phyloP scores from a whole-genome alignment of 1,140 invertebrate genomes.

The Sinella curviseta region DNA sequence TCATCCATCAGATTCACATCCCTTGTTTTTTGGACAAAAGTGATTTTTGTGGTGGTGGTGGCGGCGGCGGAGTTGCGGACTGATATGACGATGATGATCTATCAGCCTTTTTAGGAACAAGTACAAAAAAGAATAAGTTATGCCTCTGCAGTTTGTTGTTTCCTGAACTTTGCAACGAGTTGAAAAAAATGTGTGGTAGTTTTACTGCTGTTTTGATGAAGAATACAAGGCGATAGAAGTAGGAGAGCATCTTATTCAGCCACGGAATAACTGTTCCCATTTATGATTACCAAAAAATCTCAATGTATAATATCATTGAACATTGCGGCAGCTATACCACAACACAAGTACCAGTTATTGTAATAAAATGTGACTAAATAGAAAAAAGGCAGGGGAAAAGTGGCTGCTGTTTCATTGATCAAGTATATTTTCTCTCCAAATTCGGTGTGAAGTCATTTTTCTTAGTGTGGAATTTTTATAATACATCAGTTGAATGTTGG shows the following conservation, averaged over 20 bases:
- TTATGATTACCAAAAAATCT: background rate
- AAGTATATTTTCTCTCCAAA: slow-evolving; percentile 4
- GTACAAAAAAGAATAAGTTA: background rate
- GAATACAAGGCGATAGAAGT: background rate
- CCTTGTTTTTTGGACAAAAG: background rate
- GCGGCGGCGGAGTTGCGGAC: background rate
- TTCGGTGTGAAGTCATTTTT: background rate
- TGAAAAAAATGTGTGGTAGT: slow-evolving; percentile 2
- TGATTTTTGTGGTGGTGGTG: background rate
- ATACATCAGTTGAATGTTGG: slow-evolving; percentile 14
- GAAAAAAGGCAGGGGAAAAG: too few species aligned
- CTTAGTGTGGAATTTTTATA: background rate
- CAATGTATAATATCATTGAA: too few species aligned
- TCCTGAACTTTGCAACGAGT: background rate
- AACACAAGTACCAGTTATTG: background rate
- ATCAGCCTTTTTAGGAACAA: slow-evolving; percentile 11
- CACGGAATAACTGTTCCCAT: slow-evolving; percentile 23
- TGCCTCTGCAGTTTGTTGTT: background rate
- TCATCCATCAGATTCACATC: background rate
- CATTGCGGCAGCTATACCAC: too few species aligned
- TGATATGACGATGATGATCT: slow-evolving; percentile 3
- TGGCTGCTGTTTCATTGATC: too few species aligned
- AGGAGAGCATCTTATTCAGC: background rate
- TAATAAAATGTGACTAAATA: background rate
- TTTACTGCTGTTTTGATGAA: background rate